A percentile compares a stretch with the other conserved stretches of the same genome.
These are phyloP conservation scores for Stratiomys singularior DNA, from an alignment of 2,888 invertebrate genomes.

Conservation along the genomic window DNA sequence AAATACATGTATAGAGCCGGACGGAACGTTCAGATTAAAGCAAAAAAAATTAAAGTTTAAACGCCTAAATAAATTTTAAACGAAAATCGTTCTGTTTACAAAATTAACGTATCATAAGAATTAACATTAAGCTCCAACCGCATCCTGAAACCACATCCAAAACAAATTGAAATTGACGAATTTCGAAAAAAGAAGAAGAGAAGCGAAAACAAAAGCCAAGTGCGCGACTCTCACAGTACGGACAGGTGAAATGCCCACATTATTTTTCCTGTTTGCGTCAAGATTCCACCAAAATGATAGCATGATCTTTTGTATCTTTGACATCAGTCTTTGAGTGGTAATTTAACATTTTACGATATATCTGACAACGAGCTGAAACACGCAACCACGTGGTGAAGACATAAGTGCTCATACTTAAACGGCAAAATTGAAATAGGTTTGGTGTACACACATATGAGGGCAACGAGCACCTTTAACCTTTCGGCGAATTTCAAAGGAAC, in stretches of 20 bases:
- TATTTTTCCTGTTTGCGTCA: not conserved
- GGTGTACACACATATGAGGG: not conserved
- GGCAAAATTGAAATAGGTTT: slow-evolving; percentile 21
- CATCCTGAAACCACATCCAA: too few relatives aligned
- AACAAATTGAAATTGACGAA: too few relatives aligned
- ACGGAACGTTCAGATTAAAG: too few relatives aligned
- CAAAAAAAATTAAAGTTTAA: too few relatives aligned
- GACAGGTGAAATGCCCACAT: slow-evolving; percentile 35
- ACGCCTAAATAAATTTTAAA: too few relatives aligned
- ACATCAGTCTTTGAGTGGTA: slow-evolving; percentile 36
- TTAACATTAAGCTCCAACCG: too few relatives aligned
- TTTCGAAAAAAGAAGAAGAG: not conserved
- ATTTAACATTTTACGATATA: slow-evolving; percentile 45
- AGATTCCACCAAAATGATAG: slow-evolving; percentile 41
- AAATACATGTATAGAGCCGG: too few relatives aligned
- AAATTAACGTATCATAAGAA: too few relatives aligned
- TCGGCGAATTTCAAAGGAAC: slow-evolving; percentile 5
- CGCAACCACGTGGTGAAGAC: slow-evolving; percentile 41
- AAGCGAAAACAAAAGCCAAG: not conserved
- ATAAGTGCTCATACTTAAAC: slow-evolving; percentile 4
- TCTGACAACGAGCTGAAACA: slow-evolving; percentile 42
- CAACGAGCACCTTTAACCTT: not conserved
- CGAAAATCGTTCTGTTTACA: too few relatives aligned
- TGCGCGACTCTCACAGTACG: not conserved
- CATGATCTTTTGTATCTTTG: slow-evolving; percentile 43